Evolutionary conservation across 2,888 invertebrate species (phyloP), one percentile per base, ranked within the genome.

Genomic region (Neoitamus cyanurus): DNA sequence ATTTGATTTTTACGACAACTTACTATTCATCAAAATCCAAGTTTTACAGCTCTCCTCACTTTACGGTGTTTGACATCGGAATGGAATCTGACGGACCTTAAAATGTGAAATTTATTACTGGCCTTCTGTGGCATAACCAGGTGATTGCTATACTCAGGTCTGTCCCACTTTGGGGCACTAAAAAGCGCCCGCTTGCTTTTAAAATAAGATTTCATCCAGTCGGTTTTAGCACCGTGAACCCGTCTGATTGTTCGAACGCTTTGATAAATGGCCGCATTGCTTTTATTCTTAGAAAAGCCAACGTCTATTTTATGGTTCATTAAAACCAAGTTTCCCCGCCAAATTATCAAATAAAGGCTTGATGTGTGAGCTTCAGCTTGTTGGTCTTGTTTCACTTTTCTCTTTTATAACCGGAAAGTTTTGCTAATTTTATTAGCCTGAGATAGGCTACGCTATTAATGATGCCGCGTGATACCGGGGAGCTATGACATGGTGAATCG

Each of bases 1-100:
- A 58, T 58, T 78, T 78, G 78, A 48, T 46, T 58, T 78, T 78
- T 78, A 78, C 78, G 78, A 78, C 78, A 78, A 48, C 78, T 78
- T 58, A 48, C 58, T 78, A 78, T 78, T 78, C 78, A 78, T 78
- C 78, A 78, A 78, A 78, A 78, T 30, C 78, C 34, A 78, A 31
- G 78, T 78, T 78, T 78, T 78, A 78, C 30, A 78, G 46, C 78
- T 48, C 31, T 78, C 58, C 42, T 78, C 78, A 58, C 48, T 78
- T 58, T 78, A 78, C 78, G 78, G 78, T 78, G 46, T 20, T 78
- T 48, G 48, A 70, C 48, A 48, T 78, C 34, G 31, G 13, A 78
- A 48, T 78, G 48, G 78, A 78, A 78, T 78, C 48, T 78, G 78
- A 78, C 48, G 25, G 78, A 28, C 58, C 78, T 42, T 78, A 78